phyloP scores from a whole-genome alignment of 1,140 invertebrate genomes.

The Pseudomyrmex concolor region DNA sequence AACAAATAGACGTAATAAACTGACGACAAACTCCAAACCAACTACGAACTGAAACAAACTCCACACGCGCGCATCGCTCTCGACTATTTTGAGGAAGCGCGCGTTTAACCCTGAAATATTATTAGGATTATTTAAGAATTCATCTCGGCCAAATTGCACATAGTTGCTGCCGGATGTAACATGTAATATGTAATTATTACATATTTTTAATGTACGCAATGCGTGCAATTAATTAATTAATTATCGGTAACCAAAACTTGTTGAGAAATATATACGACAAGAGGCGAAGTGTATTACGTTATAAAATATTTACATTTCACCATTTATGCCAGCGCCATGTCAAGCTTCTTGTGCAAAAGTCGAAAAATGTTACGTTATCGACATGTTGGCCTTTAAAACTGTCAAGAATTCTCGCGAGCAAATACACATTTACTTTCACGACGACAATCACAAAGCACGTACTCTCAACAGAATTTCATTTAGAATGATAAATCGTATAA shows the following conservation, averaged over 20 bases:
- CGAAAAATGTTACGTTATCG: conserved; percentile 29
- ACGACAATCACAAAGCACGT: conserved; percentile 25
- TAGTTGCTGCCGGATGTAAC: not conserved
- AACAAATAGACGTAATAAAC: not conserved
- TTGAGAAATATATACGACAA: not conserved
- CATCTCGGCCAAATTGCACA: conserved; percentile 24
- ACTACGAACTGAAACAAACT: not conserved
- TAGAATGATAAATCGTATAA: not conserved
- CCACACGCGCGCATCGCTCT: not conserved
- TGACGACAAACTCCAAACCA: not conserved
- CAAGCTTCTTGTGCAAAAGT: conserved; percentile 1
- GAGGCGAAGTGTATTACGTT: not conserved
- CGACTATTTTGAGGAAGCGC: conserved; percentile 26
- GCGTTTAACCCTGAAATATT: conserved; percentile 36
- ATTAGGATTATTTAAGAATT: conserved; percentile 30
- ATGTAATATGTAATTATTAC: too few species aligned
- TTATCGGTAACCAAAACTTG: not conserved
- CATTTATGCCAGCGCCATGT: conserved; percentile 14
- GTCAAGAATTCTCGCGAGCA: conserved; percentile 31
- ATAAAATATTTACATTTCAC: not conserved
- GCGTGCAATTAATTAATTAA: too few species aligned
- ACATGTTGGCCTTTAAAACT: conserved; percentile 31
- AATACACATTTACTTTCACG: conserved; percentile 20
- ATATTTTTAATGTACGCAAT: not conserved
- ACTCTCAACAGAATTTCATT: not conserved